phyloP scores from a whole-genome alignment of 2,113 vertebrate genomes.

The Hucho hucho region DNA sequence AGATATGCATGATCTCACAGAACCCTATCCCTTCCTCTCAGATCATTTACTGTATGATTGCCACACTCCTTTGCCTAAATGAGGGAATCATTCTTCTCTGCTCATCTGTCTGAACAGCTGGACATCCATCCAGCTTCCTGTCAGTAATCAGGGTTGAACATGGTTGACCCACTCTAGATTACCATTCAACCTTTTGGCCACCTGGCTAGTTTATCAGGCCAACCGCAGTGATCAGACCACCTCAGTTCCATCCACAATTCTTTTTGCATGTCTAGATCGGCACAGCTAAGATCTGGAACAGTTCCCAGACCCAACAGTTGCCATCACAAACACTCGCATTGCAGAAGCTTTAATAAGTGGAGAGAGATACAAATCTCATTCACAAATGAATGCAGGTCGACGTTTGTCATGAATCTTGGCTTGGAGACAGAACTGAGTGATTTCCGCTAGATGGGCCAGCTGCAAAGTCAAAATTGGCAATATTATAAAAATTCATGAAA shows the following conservation, averaged over 20 bases:
- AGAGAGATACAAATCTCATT: conserved; percentile 23
- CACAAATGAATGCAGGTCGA: neutral
- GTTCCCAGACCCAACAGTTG: conserved; percentile 57
- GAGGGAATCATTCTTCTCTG: neutral
- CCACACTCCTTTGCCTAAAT: too few relatives aligned
- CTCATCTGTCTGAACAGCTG: conserved; percentile 30
- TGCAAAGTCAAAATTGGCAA: too few relatives aligned
- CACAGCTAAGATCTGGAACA: conserved; percentile 62
- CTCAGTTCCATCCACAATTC: conserved; percentile 27
- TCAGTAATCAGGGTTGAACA: conserved; percentile 22
- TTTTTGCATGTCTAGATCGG: conserved; percentile 44
- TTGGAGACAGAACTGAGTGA: too few relatives aligned
- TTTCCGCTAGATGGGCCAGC: conserved; percentile 8
- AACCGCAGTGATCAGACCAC: neutral
- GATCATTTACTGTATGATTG: too few relatives aligned
- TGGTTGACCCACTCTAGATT: conserved; percentile 29
- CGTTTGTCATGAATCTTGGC: too few relatives aligned
- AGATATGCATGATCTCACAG: too few relatives aligned
- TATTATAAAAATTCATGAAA: too few relatives aligned
- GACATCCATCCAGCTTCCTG: conserved; percentile 2
- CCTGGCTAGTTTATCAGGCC: conserved; percentile 10
- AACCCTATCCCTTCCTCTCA: too few relatives aligned
- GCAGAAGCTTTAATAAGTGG: conserved; percentile 40
- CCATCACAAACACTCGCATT: conserved; percentile 19
- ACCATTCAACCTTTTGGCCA: conserved; percentile 36